phyloP scores from a whole-genome alignment of 53 echinoderm and acorn worm species.

The Actinopyga echinites region DNA sequence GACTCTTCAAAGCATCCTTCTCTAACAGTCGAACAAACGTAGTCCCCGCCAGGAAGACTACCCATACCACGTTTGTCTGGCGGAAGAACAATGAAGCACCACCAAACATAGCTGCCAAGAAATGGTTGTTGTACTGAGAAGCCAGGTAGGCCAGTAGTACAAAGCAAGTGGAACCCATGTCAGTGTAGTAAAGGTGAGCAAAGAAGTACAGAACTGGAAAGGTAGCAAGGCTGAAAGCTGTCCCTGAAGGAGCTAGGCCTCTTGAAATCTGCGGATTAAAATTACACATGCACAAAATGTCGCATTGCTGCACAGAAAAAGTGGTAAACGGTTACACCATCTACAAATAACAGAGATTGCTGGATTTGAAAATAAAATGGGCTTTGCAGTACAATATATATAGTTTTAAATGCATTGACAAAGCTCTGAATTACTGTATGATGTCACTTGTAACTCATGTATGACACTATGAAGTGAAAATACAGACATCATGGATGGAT shows the following conservation, averaged over 20 bases:
- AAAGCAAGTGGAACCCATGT: slow-evolving; percentile 92
- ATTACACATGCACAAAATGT: neutral
- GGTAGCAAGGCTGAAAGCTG: slow-evolving; percentile 71
- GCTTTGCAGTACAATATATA: too few relatives aligned
- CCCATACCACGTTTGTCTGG: slow-evolving; percentile 98
- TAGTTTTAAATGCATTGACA: too few relatives aligned
- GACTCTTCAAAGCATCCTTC: slow-evolving; percentile 41
- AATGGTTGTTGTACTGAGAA: slow-evolving; percentile 77
- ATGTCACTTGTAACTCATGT: too few relatives aligned
- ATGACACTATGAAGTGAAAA: too few relatives aligned
- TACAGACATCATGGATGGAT: too few relatives aligned
- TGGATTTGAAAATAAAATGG: too few relatives aligned
- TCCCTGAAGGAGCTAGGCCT: slow-evolving; percentile 59
- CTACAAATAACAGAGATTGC: too few relatives aligned
- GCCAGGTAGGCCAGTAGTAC: slow-evolving; percentile 86
- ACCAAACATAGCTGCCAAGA: slow-evolving; percentile 76
- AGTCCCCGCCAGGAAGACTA: slow-evolving; percentile 83
- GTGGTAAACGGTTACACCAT: too few relatives aligned
- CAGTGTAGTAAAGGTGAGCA: slow-evolving; percentile 96
- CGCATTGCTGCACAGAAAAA: too few relatives aligned
- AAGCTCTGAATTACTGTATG: too few relatives aligned
- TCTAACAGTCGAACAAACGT: slow-evolving; percentile 50
- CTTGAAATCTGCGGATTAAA: slow-evolving; percentile 61
- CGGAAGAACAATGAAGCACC: slow-evolving; percentile 82
- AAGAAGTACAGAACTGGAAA: slow-evolving; percentile 92